Conservation (phyloP, 2,888 invertebrate species). For the Drosophila barbarae region DNA sequence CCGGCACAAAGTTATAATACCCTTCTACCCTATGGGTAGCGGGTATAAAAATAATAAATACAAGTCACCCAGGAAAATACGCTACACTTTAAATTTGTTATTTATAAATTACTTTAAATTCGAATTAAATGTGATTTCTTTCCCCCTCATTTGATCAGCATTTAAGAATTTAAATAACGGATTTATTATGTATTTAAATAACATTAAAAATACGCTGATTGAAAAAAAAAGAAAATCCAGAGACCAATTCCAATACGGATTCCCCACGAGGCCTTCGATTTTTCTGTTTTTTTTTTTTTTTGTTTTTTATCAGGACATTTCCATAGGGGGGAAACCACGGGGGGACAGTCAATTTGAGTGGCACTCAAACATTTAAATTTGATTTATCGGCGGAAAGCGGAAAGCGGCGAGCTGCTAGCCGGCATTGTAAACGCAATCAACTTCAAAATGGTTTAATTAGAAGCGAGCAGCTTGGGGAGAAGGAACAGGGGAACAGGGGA, state of each 20-base stretch:
- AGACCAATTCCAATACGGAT: conserved; percentile 23
- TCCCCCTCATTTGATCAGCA: neutral
- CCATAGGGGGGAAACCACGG: neutral
- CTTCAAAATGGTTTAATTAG: conserved; percentile 65
- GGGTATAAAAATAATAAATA: too few relatives aligned
- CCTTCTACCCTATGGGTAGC: too few relatives aligned
- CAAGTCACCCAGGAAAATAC: neutral
- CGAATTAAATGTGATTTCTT: neutral
- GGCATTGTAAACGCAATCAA: conserved; percentile 57
- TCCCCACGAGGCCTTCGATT: conserved; percentile 12
- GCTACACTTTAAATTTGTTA: neutral
- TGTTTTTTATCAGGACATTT: neutral
- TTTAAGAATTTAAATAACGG: conserved; percentile 32
- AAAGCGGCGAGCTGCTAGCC: conserved; percentile 6
- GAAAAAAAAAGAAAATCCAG: neutral
- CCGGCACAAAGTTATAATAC: too few relatives aligned
- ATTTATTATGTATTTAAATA: conserved; percentile 56
- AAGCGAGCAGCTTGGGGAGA: conserved; percentile 17
- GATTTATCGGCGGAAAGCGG: conserved; percentile 48
- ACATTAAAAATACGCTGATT: conserved; percentile 41
- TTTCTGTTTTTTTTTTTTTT: conserved; percentile 3
- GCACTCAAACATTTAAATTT: conserved; percentile 64
- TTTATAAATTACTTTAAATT: conserved; percentile 6
- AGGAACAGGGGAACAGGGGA: neutral
- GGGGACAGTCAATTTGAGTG: conserved; percentile 51